Evolutionary conservation across 2,797 vertebrate genomes (phyloP), one percentile per base, ranked within the genome.

Genomic region (Falco berigora): DNA sequence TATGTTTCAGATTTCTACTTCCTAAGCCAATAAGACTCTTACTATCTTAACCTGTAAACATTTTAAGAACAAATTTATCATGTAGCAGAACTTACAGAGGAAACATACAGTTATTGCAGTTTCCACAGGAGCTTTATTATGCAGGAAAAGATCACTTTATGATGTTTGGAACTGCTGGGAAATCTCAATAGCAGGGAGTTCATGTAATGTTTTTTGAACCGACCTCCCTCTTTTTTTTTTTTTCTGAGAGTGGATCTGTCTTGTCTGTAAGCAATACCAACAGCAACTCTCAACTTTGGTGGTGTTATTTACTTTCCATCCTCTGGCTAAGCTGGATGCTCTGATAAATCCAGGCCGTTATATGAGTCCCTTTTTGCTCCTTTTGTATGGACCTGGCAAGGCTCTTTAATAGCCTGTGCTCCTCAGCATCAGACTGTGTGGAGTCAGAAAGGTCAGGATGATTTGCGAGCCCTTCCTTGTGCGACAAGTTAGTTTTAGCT

Each of bases 381-480:
- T 83, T 92, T 89, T 47, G 34, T 90, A 78, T 56, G 75, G 55
- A 79, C n/a, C 38, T 94, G 91, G 75, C 0, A 30, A 86, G 64
- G 42, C 67, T 76, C 56, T 92, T 71, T 95, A 94, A 79, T 74
- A 93, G 64, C n/a, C 32, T 52, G 40, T 34, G 72, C 81, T 94
- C 84, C 93, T 92, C 76, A 86, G 71, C 71, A 40, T 40, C 86
- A 86, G 53, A 93, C 77, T 76, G 89, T 14, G 12, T 3, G 16
- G 81, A 77, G 94, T 94, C 92, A 86, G 90, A 84, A 97, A 96
- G 94, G 97, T 97, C 96, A 94, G 87, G 80, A 85, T 96, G 96
- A 95, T 98, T 98, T 97, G 94, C 24, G 71, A 95, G 92, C 96
- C 97, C 64, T 95, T 86, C 94, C 72, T 90, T 92, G 91, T 95